These are phyloP conservation scores for Phyto melanocephala DNA, from an alignment of 2,888 invertebrate genomes.

Conservation along the genomic window DNA sequence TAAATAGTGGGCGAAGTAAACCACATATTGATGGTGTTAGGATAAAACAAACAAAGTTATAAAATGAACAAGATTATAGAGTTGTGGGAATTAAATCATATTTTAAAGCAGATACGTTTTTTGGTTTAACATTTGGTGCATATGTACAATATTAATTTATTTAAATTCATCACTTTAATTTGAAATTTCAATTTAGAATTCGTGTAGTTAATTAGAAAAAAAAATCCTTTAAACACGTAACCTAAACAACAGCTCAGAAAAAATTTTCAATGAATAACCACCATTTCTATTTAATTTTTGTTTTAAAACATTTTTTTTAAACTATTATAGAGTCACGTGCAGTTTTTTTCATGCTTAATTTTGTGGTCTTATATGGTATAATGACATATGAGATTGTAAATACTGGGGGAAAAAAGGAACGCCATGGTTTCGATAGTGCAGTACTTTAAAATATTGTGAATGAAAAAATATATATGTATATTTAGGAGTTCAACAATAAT, in stretches of 20 bases:
- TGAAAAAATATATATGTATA: no score
- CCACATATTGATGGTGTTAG: not conserved
- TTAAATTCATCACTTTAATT: not conserved
- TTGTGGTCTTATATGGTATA: not conserved
- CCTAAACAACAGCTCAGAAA: not conserved
- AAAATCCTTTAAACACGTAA: not conserved
- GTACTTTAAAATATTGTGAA: no score
- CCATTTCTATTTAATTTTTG: constrained; percentile 17
- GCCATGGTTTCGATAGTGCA: not conserved
- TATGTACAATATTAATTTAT: not conserved
- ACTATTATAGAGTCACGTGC: constrained; percentile 19
- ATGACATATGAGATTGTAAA: not conserved
- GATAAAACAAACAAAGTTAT: not conserved
- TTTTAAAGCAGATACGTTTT: not conserved
- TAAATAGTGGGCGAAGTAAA: not conserved
- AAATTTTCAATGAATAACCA: not conserved
- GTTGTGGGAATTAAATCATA: no score
- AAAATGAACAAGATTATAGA: not conserved
- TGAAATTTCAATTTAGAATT: not conserved
- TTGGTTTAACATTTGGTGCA: not conserved
- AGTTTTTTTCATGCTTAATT: constrained; percentile 19
- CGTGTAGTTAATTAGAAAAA: not conserved
- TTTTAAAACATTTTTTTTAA: not conserved
- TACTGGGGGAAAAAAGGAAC: not conserved
- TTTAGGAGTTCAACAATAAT: no score